These are phyloP conservation scores for Toxonevra muliebris DNA, from an alignment of 2,888 invertebrate species.

Conservation along the genomic window DNA sequence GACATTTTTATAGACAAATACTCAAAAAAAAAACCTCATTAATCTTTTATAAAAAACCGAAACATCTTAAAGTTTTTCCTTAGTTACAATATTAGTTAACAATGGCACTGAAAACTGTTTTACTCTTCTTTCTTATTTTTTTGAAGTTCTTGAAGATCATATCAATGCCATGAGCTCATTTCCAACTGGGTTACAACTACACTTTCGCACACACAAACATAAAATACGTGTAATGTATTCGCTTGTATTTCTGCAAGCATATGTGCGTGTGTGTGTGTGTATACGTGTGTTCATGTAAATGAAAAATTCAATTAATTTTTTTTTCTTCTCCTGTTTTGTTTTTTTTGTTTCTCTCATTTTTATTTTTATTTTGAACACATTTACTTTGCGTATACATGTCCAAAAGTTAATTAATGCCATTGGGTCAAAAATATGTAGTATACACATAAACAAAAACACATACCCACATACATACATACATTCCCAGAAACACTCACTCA, in stretches of 20 bases:
- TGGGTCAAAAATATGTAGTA: neutral
- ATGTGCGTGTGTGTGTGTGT: neutral
- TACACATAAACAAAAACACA: neutral
- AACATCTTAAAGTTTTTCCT: too few relatives aligned
- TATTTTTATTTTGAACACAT: neutral
- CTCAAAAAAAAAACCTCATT: too few relatives aligned
- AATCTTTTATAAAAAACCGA: too few relatives aligned
- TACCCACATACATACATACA: constrained; percentile 6
- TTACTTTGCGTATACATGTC: neutral
- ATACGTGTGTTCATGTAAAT: constrained; percentile 18
- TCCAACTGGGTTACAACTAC: neutral
- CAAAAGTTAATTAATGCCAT: neutral
- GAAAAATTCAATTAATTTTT: constrained; percentile 31
- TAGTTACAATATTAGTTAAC: too few relatives aligned
- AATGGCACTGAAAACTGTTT: too few relatives aligned
- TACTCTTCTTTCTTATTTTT: too few relatives aligned
- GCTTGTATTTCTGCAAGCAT: neutral
- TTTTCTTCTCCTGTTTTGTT: constrained; percentile 1
- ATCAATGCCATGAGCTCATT: neutral
- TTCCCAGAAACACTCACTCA: neutral
- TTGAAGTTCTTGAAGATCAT: too few relatives aligned
- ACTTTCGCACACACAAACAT: neutral
- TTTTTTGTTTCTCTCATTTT: constrained; percentile 8
- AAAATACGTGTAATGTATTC: neutral
- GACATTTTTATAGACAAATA: too few relatives aligned